Evolutionary conservation across 2,888 invertebrate species (phyloP).

Genomic region (Calliopum simillimum): DNA sequence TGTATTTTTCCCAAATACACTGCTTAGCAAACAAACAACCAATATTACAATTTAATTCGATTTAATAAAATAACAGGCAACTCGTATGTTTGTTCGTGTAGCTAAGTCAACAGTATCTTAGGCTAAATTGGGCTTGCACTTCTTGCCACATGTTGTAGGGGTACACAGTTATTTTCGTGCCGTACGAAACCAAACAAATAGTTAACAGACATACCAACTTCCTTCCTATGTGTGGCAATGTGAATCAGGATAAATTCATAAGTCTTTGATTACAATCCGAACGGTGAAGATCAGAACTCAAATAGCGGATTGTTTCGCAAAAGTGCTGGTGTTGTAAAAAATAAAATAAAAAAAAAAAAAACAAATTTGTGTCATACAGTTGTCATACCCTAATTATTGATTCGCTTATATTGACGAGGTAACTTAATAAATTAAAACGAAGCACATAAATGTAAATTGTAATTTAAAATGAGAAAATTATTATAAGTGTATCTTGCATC

Average conservation of each 20-base stretch:
- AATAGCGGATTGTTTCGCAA: neutral
- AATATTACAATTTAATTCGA: slow-evolving; percentile 18
- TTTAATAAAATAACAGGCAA: slow-evolving; percentile 30
- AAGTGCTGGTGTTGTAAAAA: neutral
- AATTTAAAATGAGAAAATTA: no score
- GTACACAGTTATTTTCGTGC: no score
- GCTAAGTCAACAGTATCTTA: slow-evolving; percentile 30
- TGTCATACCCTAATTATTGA: slow-evolving; percentile 10
- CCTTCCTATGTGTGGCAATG: neutral
- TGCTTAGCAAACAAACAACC: no score
- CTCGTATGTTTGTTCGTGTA: slow-evolving; percentile 11
- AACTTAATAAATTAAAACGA: slow-evolving; percentile 3
- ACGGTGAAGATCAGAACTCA: neutral
- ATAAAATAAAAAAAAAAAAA: neutral
- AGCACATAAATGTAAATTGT: no score
- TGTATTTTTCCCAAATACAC: no score
- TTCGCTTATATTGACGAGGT: slow-evolving; percentile 37
- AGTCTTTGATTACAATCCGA: neutral
- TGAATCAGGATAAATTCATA: slow-evolving; percentile 7
- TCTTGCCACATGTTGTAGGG: neutral
- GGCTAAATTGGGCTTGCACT: neutral
- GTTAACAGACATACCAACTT: neutral
- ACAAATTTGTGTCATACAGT: slow-evolving; percentile 17
- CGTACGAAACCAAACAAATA: no score
- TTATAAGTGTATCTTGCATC: no score